These are phyloP conservation scores for Centrocercus urophasianus DNA, from an alignment of 2,113 vertebrate species.

Conservation along the genomic window DNA sequence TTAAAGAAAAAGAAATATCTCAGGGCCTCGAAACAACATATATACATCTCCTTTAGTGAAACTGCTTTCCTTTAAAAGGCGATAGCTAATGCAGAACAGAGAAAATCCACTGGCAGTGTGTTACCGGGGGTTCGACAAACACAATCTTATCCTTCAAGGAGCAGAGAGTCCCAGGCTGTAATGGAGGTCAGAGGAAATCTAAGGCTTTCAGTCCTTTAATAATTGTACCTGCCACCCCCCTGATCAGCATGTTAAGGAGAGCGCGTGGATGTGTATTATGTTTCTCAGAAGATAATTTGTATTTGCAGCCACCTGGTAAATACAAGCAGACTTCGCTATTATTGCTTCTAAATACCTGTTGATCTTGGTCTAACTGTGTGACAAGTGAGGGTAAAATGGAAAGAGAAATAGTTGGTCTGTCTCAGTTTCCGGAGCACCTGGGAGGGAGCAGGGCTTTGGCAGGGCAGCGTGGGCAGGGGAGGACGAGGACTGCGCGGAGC, in stretches of 20 bases:
- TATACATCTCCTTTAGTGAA: neutral
- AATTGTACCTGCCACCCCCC: neutral
- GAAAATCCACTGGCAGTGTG: conserved; percentile 23
- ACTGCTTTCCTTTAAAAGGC: neutral
- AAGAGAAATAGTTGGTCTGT: neutral
- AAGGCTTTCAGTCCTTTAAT: conserved; percentile 22
- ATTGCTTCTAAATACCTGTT: conserved; percentile 68
- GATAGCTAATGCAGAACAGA: neutral
- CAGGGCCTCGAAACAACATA: neutral
- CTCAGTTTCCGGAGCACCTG: neutral
- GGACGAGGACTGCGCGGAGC: neutral
- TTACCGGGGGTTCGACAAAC: neutral
- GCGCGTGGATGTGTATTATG: neutral
- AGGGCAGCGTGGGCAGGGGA: neutral
- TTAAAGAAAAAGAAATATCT: neutral
- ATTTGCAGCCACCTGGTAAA: neutral
- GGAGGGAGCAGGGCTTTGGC: neutral
- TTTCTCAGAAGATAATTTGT: conserved; percentile 8
- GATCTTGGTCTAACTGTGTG: neutral
- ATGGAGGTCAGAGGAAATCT: conserved; percentile 51
- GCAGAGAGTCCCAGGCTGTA: conserved; percentile 8
- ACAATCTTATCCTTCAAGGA: conserved; percentile 30
- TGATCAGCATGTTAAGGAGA: conserved; percentile 1
- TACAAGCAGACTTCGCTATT: neutral
- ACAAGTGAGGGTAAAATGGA: neutral